Base-by-base conservation (phyloP, 1,140 invertebrate species). In the Drosophila mojavensis region DNA sequence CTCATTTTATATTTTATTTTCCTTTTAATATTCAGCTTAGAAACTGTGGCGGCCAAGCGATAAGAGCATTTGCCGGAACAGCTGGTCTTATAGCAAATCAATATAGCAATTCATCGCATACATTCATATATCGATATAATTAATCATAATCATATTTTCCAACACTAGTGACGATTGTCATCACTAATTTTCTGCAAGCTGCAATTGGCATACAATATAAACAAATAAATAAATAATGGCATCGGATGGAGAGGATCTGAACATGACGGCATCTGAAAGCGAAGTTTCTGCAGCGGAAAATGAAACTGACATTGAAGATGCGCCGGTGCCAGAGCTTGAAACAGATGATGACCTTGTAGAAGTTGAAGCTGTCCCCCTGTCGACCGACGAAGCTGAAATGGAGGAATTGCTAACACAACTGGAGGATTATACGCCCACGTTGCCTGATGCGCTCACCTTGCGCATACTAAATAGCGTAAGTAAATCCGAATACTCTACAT, bases 401-500 rank as follows among this genome's bases (percentile, higher is more conserved):
- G 85, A 90, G 45, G 84, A 89, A 13, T 47, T 94, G 53, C 70
- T 94, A 0, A 68, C 93, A 3, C 97, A 98, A 89, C 93, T 99
- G 3, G 98, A 99, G 93, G 98, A 99, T 89, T 99, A 98, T 84
- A 79, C 80, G 10, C 90, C 90, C 7, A 91, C 90, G 0, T 55
- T 91, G 30, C 90, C 90, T 1, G 90, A 91, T 51, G 90, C 97
- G 13, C 96, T 99, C 0, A 97, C 97, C 0, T 94, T 95, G 47
- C 95, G 97, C 91, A 97, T 97, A 90, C 93, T 99, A 45, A 96
- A 96, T 76, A 69, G 48, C 30, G 84, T 89, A 64, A 48, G 39
- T 54, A 13, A n/a, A 20, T 4, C 10, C 13, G 0, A 7, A 5
- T 0, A 9, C 9, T 13, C 36, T 13, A 6, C 2, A 1, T 1